These are phyloP conservation scores for Coenonympha arcania DNA, from an alignment of 2,888 invertebrate genomes.

Conservation along the genomic window DNA sequence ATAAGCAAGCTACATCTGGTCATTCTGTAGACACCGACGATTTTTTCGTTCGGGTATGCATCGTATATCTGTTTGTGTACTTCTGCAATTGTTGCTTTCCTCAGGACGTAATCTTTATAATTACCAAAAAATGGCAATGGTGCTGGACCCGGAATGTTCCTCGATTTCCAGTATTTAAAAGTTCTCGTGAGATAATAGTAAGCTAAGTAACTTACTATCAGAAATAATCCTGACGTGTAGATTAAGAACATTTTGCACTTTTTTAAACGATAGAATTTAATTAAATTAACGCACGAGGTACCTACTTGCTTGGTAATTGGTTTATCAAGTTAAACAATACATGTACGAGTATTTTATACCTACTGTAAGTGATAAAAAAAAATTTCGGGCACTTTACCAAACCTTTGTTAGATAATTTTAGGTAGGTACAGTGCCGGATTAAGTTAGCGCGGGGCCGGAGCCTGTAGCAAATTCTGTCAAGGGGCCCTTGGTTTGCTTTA, in stretches of 20 bases:
- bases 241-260: not conserved
- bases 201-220: not conserved
- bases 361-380: too few relatives aligned
- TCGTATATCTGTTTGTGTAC: slow-evolving; percentile 37
- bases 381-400: too few relatives aligned
- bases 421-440: too few relatives aligned
- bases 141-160: not conserved
- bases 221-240: not conserved
- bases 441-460: too few relatives aligned
- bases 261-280: too few relatives aligned
- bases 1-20: slow-evolving; percentile 41
- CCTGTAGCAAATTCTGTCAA: too few relatives aligned
- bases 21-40: slow-evolving; percentile 47
- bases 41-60: slow-evolving; percentile 41
- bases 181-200: not conserved
- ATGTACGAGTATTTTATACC: too few relatives aligned
- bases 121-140: not conserved
- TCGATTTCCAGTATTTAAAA: not conserved
- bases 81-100: not conserved
- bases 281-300: too few relatives aligned
- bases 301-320: too few relatives aligned
- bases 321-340: too few relatives aligned
- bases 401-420: too few relatives aligned
- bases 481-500: too few relatives aligned
- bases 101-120: not conserved